A percentile compares a stretch with the other conserved stretches of the same genome.
phyloP scores from a whole-genome alignment of 2,888 invertebrate species.

The Pogonocherus hispidulus region DNA sequence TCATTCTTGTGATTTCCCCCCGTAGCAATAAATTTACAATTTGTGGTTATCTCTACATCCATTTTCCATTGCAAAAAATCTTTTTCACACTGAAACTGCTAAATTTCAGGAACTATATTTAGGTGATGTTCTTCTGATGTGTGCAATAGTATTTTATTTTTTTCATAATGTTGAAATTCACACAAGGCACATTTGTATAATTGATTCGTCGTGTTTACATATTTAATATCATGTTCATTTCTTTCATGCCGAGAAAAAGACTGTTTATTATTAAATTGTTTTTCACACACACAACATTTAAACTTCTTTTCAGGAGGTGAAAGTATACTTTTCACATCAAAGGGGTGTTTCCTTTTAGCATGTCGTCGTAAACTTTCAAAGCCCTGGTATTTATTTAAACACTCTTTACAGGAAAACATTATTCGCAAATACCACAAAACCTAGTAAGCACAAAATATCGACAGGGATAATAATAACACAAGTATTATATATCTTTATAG shows the following conservation, averaged over 20 bases:
- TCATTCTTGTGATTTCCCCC: not conserved
- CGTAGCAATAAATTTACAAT: not conserved
- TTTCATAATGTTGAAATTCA: not conserved
- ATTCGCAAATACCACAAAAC: too few species aligned
- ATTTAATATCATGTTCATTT: not conserved
- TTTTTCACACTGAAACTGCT: not conserved
- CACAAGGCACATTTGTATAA: not conserved
- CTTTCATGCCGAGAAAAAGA: not conserved
- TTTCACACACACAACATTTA: not conserved
- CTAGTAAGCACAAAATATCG: too few species aligned
- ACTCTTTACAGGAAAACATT: not conserved
- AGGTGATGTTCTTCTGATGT: not conserved
- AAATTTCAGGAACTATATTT: not conserved
- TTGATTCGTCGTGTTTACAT: constrained; percentile 3
- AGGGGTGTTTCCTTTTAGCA: not conserved
- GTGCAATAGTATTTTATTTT: not conserved
- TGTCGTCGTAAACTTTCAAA: too few species aligned
- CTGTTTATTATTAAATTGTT: constrained; percentile 3
- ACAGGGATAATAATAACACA: too few species aligned
- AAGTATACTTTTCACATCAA: not conserved
- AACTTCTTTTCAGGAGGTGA: not conserved
- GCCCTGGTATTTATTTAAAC: too few species aligned
- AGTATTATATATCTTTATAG: too few species aligned
- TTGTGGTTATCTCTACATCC: not conserved
- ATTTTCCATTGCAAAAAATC: not conserved